Evolutionary conservation across 2,888 invertebrate genomes (phyloP), one percentile per base, ranked within the genome.

Genomic region (Acrobasis consociella): DNA sequence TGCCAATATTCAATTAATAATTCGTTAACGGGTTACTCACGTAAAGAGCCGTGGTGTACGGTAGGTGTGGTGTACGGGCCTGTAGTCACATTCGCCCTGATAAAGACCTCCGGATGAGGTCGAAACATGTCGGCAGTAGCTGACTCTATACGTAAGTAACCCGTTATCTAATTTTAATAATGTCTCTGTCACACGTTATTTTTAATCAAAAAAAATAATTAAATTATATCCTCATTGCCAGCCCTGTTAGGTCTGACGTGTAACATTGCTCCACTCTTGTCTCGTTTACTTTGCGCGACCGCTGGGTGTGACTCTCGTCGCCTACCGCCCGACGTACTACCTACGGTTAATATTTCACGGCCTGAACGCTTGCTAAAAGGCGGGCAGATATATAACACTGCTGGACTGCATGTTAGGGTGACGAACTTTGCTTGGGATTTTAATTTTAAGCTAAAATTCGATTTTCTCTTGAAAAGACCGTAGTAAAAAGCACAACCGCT

Each of bases 201-300:
- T n/a, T n/a, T n/a, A n/a, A n/a, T n/a, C n/a, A n/a, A n/a, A n/a
- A 22, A 22, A 22, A 22, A 22, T 22, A 22, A 22, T 22, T 22
- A 3, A 46, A 5, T 46, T 46, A 46, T 46, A 46, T 22, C 17
- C 13, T 55, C 1, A 22, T 22, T 16, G 31, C 3, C 60, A 60
- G 39, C 60, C 60, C 60, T 60, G 11, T 11, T 46, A 9, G 9
- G 11, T 49, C 11, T 60, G 50, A 60, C 49, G 42, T 15, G 50
- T 59, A 59, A 46, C 62, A 62, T 42, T 55, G 49, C 46, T 38
- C 58, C 56, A 60, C 55, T 63, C 49, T 53, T 52, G 52, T 65
- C 62, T 67, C 64, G 65, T 63, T 69, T 65, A 67, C 60, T 67
- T 65, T 60, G n/a, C 16, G 58, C 53, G 55, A 56, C 53, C 49